These are phyloP conservation scores for Syngnathus typhle DNA, from an alignment of 2,113 vertebrate species.

Conservation along the genomic window DNA sequence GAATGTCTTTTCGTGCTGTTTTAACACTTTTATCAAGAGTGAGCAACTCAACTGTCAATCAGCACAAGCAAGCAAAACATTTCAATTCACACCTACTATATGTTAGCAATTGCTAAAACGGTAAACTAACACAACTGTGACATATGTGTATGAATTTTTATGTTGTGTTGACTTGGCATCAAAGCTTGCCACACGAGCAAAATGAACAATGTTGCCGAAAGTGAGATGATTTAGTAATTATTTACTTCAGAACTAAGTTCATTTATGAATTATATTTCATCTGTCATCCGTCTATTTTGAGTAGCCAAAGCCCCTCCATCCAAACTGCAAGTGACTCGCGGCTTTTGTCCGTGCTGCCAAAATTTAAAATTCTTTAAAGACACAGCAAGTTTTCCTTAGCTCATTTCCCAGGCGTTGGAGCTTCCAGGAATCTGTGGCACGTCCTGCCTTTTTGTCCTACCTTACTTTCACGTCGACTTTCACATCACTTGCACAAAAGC, in stretches of 20 bases:
- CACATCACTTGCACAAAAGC: neutral
- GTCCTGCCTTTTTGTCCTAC: neutral
- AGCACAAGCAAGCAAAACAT: neutral
- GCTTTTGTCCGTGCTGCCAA: neutral
- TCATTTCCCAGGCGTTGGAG: neutral
- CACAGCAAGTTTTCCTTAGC: neutral
- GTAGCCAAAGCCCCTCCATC: neutral
- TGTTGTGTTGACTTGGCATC: neutral
- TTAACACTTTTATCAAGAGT: too few relatives aligned
- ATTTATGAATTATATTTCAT: neutral
- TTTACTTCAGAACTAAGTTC: neutral
- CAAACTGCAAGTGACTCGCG: neutral
- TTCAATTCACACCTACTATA: neutral
- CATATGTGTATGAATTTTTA: conserved; percentile 19
- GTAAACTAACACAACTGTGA: neutral
- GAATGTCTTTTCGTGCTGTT: too few relatives aligned
- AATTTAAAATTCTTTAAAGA: neutral
- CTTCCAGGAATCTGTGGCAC: neutral
- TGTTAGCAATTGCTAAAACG: neutral
- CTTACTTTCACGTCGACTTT: conserved; percentile 4
- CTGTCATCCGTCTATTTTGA: neutral
- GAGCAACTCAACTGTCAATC: neutral
- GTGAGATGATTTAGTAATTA: neutral
- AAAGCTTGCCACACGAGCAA: neutral
- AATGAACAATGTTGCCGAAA: conserved; percentile 1